phyloP scores from a whole-genome alignment of 2,113 vertebrate genomes.

The Hemichromis elongatus region DNA sequence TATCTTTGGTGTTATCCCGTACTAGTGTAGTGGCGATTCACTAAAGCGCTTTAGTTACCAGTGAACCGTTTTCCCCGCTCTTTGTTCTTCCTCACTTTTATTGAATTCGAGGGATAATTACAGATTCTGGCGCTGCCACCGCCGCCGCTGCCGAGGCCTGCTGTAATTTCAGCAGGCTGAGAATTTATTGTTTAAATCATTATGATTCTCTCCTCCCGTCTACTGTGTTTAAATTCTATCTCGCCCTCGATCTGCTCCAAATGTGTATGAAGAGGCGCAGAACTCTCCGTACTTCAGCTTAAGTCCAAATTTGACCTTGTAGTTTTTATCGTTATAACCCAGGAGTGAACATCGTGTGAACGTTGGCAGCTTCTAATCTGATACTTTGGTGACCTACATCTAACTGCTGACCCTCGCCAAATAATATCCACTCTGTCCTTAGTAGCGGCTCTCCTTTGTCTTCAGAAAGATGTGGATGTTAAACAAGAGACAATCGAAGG shows the following conservation, averaged over 20 bases:
- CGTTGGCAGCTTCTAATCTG: constrained; percentile 22
- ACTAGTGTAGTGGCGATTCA: constrained; percentile 42
- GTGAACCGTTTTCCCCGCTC: constrained; percentile 42
- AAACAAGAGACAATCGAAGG: neutral
- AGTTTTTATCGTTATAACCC: constrained; percentile 24
- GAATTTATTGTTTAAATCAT: constrained; percentile 54
- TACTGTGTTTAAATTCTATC: constrained; percentile 20
- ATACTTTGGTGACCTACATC: constrained; percentile 30
- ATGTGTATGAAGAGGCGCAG: constrained; percentile 12
- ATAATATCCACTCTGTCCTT: constrained; percentile 32
- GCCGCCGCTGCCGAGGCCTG: constrained; percentile 7
- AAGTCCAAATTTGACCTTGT: constrained; percentile 39
- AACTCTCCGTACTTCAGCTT: neutral
- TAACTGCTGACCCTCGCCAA: constrained; percentile 31
- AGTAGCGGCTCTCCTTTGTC: neutral
- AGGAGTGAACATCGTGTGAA: constrained; percentile 33
- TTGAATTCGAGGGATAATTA: constrained; percentile 56
- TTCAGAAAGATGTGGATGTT: neutral
- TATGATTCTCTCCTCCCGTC: constrained; percentile 17
- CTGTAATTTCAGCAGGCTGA: constrained; percentile 21
- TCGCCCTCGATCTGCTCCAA: constrained; percentile 3
- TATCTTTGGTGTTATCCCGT: constrained; percentile 62
- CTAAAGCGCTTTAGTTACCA: constrained; percentile 54
- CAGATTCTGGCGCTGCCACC: constrained; percentile 25
- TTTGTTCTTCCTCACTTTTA: constrained; percentile 58